These are phyloP conservation scores for Phenganax subtilis DNA, from an alignment of 92 coral and sea anemone species.

Conservation along the genomic window DNA sequence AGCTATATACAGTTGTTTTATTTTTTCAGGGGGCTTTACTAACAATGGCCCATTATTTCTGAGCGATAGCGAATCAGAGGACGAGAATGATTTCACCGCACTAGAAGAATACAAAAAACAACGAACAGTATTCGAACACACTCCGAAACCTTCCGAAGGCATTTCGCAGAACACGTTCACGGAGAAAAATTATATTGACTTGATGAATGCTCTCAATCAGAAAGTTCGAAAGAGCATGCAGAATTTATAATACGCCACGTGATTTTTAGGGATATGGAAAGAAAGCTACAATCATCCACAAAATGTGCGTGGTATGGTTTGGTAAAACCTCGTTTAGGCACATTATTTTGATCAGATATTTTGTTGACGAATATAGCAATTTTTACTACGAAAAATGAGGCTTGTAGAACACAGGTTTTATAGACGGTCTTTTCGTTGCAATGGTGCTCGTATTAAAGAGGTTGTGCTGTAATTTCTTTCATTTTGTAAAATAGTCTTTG, in stretches of 20 bases:
- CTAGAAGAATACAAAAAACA: slow-evolving; percentile 32
- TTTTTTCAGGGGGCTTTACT: slow-evolving; percentile 60
- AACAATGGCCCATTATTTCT: slow-evolving; percentile 87
- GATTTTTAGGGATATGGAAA: no score
- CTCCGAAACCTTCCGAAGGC: slow-evolving; percentile 17
- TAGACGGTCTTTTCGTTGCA: no score
- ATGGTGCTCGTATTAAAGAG: no score
- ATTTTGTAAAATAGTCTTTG: no score
- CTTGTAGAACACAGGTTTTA: no score
- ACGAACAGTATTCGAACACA: slow-evolving; percentile 29
- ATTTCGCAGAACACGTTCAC: slow-evolving; percentile 57
- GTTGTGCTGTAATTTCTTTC: no score
- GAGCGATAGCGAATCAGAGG: slow-evolving; percentile 93
- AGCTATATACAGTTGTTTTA: neutral
- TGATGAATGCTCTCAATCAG: slow-evolving; percentile 34
- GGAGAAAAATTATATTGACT: slow-evolving; percentile 28
- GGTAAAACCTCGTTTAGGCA: no score
- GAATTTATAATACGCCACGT: slow-evolving; percentile 11
- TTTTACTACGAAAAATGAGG: no score
- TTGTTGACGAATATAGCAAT: no score
- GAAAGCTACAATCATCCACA: no score
- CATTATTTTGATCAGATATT: no score
- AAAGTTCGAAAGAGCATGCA: slow-evolving; percentile 37
- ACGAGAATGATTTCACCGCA: slow-evolving; percentile 56
- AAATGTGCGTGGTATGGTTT: no score